phyloP scores from a whole-genome alignment of 2,797 vertebrate genomes.

The Epinephelus malabaricus region DNA sequence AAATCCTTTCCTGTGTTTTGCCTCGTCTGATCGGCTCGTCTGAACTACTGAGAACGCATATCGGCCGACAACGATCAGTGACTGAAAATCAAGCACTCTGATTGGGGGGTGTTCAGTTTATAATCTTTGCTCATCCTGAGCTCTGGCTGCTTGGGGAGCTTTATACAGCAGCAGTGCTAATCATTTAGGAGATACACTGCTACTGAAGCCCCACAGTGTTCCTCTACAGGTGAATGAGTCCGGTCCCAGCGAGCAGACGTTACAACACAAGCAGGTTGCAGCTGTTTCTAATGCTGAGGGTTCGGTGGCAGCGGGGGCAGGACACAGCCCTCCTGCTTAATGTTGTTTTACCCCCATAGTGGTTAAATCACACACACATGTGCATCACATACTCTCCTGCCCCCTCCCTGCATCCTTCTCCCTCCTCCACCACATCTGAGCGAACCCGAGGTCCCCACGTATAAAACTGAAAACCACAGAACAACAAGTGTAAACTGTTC shows the following conservation, averaged over 20 bases:
- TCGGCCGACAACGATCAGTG: too few relatives aligned
- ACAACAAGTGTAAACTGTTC: conserved; percentile 72
- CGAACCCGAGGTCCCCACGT: conserved; percentile 24
- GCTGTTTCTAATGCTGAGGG: conserved; percentile 67
- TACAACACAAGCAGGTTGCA: conserved; percentile 55
- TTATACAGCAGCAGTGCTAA: too few relatives aligned
- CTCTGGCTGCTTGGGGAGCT: too few relatives aligned
- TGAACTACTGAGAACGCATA: too few relatives aligned
- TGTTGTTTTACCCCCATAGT: conserved; percentile 76
- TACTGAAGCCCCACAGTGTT: background rate
- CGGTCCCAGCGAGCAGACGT: background rate
- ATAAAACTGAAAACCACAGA: conserved; percentile 61
- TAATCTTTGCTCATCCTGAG: too few relatives aligned
- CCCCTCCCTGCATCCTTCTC: conserved; percentile 33
- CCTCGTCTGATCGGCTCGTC: too few relatives aligned
- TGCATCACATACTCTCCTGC: conserved; percentile 53
- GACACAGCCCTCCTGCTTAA: conserved; percentile 56
- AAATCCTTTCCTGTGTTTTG: too few relatives aligned
- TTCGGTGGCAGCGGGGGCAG: conserved; percentile 57
- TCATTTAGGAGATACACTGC: too few relatives aligned
- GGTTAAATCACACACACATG: conserved; percentile 69
- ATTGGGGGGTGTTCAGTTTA: too few relatives aligned
- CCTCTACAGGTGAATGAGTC: conserved; percentile 59
- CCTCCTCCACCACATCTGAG: conserved; percentile 69
- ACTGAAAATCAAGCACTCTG: too few relatives aligned